phyloP scores from a whole-genome alignment of 2,113 vertebrate genomes.

The Laterallus jamaicensis region DNA sequence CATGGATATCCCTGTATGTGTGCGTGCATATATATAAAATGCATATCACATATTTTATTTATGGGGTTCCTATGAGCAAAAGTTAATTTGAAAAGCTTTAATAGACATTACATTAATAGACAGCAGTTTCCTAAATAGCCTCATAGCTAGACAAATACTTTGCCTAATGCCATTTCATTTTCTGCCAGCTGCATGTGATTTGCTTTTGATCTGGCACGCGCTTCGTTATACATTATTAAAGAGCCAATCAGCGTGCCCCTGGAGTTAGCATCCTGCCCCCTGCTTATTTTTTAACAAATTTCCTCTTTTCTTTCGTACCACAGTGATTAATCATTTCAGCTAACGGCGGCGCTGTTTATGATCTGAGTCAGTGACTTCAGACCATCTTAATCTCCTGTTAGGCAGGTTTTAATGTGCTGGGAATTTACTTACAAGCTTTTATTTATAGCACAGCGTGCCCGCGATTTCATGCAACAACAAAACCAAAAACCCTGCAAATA shows the following conservation, averaged over 20 bases:
- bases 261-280: slow-evolving; percentile 65
- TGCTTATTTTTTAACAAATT: slow-evolving; percentile 75
- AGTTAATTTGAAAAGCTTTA: slow-evolving; percentile 54
- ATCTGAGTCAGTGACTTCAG: slow-evolving; percentile 67
- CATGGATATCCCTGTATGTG: not conserved
- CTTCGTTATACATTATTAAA: slow-evolving; percentile 75
- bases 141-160: slow-evolving; percentile 63
- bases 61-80: slow-evolving; percentile 10
- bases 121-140: slow-evolving; percentile 56
- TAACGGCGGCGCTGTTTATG: slow-evolving; percentile 44
- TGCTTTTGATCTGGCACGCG: slow-evolving; percentile 70
- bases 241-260: slow-evolving; percentile 63
- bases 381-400: slow-evolving; percentile 52
- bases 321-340: slow-evolving; percentile 76
- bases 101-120: slow-evolving; percentile 52
- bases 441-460: slow-evolving; percentile 48
- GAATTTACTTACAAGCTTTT: slow-evolving; percentile 64
- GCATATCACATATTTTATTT: slow-evolving; percentile 20
- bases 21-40: not conserved
- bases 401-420: slow-evolving; percentile 45
- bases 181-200: slow-evolving; percentile 56
- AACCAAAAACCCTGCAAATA: slow-evolving; percentile 35
- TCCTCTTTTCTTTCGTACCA: slow-evolving; percentile 66
- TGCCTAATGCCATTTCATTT: slow-evolving; percentile 58
- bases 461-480: slow-evolving; percentile 34